These are phyloP conservation scores for Spilosoma lubricipeda DNA, from an alignment of 2,888 invertebrate genomes.

Conservation along the genomic window DNA sequence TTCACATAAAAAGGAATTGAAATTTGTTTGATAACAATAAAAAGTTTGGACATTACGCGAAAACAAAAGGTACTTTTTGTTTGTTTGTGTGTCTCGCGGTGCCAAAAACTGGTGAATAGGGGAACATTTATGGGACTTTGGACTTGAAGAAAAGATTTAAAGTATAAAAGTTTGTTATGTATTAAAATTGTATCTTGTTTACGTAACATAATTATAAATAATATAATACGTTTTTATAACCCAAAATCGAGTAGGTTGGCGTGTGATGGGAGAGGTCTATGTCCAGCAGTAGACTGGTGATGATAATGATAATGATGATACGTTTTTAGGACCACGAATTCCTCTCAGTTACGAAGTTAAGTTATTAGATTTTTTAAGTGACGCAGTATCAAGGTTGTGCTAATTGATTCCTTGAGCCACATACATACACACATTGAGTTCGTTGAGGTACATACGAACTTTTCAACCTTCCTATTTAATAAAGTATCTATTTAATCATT, in stretches of 20 bases:
- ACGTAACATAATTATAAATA: neutral
- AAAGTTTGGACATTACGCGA: slow-evolving; percentile 52
- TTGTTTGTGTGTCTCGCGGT: slow-evolving; percentile 24
- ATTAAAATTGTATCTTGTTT: neutral
- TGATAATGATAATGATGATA: no score
- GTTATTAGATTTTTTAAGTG: neutral
- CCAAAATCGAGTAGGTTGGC: no score
- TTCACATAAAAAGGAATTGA: slow-evolving; percentile 51
- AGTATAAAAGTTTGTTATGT: neutral
- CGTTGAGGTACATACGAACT: no score
- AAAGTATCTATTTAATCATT: no score
- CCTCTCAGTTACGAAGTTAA: neutral
- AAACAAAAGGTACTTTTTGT: slow-evolving; percentile 34
- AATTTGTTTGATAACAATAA: slow-evolving; percentile 48
- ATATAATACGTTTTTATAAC: neutral
- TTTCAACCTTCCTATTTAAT: no score
- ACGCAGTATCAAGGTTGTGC: no score
- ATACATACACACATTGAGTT: no score
- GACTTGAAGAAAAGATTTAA: neutral
- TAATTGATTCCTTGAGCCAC: no score
- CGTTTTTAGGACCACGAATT: neutral
- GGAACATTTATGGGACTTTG: slow-evolving; percentile 1
- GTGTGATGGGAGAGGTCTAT: no score
- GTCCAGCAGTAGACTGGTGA: no score
- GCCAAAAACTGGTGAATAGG: slow-evolving; percentile 23